Conservation (phyloP, 2,888 invertebrate genomes). For the Epirrhoe tristata region DNA sequence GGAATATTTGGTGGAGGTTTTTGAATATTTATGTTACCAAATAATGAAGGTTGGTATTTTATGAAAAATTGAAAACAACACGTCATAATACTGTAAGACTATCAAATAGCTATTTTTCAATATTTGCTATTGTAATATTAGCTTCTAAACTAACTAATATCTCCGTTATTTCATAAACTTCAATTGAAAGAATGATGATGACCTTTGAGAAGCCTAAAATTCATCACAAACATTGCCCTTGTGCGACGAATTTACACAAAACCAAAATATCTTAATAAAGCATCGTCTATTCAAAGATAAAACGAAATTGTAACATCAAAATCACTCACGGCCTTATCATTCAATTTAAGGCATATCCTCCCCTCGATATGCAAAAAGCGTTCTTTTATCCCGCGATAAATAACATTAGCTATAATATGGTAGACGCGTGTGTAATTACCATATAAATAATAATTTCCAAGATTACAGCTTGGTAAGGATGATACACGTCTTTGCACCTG, state of each 20-base stretch:
- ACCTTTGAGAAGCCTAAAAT: not conserved
- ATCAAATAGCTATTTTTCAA: no score
- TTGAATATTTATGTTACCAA: slow-evolving; percentile 29
- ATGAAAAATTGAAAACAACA: not conserved
- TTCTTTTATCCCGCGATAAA: slow-evolving; percentile 80
- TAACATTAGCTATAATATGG: slow-evolving; percentile 68
- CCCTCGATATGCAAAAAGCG: slow-evolving; percentile 79
- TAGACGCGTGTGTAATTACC: slow-evolving; percentile 78
- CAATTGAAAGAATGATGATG: no score
- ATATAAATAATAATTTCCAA: slow-evolving; percentile 84
- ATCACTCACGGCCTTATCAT: slow-evolving; percentile 33
- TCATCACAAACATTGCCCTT: not conserved
- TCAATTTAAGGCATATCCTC: slow-evolving; percentile 30
- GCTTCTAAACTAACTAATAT: no score
- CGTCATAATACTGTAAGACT: no score
- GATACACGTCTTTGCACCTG: slow-evolving; percentile 62
- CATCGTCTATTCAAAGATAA: not conserved
- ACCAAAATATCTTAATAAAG: not conserved
- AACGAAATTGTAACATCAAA: slow-evolving; percentile 10
- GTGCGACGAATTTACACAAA: not conserved
- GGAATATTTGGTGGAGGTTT: slow-evolving; percentile 31
- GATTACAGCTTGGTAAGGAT: slow-evolving; percentile 77
- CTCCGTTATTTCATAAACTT: no score
- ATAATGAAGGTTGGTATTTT: not conserved
- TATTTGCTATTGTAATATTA: no score